A percentile compares a stretch with the other conserved stretches of the same genome.
These are phyloP conservation scores for Varecia variegata DNA, from an alignment of 2,797 vertebrate species.

Conservation along the genomic window DNA sequence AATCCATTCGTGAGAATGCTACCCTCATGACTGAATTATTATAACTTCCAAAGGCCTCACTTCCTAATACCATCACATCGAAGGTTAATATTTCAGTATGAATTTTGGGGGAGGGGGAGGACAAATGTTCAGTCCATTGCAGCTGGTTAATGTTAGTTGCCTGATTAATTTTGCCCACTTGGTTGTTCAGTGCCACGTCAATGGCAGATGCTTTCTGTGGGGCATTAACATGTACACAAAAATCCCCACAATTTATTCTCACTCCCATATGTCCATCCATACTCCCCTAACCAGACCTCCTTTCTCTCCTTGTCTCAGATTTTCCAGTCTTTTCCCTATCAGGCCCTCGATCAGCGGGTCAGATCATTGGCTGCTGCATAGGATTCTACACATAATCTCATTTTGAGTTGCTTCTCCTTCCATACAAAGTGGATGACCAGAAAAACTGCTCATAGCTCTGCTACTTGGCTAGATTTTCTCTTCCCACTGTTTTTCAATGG, in stretches of 20 bases:
- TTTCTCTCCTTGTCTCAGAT: neutral
- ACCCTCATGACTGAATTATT: neutral
- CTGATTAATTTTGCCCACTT: neutral
- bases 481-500: no score
- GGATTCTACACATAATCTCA: neutral
- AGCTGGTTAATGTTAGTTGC: neutral
- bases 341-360: neutral
- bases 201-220: neutral
- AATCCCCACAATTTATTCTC: neutral
- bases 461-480: neutral
- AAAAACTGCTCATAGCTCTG: neutral
- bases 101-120: neutral
- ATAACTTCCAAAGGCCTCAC: neutral
- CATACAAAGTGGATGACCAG: neutral
- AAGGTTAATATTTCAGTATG: neutral
- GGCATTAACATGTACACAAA: neutral
- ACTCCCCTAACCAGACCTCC: neutral
- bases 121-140: neutral
- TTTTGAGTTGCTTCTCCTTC: neutral
- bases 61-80: neutral
- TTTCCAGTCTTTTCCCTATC: neutral
- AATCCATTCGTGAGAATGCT: neutral
- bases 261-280: neutral
- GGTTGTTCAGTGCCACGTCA: neutral
- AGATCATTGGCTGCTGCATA: neutral